Conservation (phyloP, 2,797 vertebrate genomes). For the Syndactyla subalaris region DNA sequence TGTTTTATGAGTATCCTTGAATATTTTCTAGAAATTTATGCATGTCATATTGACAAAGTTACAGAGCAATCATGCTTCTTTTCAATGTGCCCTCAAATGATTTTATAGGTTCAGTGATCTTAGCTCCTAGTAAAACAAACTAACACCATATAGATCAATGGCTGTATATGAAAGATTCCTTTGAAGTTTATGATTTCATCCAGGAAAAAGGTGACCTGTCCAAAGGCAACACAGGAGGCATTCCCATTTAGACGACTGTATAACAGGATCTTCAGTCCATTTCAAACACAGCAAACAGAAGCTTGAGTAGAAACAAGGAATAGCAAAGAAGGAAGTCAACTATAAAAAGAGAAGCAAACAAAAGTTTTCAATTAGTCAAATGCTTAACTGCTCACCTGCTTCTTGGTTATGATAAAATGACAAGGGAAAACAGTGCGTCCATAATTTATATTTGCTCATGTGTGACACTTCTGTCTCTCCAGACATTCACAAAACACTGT, state of each 20-base stretch:
- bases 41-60: background rate
- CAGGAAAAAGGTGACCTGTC: background rate
- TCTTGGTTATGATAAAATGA: background rate
- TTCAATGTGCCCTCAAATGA: background rate
- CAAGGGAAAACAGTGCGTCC: background rate
- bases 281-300: background rate
- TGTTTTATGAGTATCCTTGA: background rate
- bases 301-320: background rate
- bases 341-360: background rate
- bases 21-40: background rate
- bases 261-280: background rate
- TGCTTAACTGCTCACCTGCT: background rate
- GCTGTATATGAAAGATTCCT: background rate
- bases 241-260: background rate
- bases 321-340: conserved; percentile 2
- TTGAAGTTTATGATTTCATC: background rate
- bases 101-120: background rate
- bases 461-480: background rate
- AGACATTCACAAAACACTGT: background rate
- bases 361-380: conserved; percentile 36
- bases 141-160: background rate
- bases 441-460: background rate
- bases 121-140: background rate
- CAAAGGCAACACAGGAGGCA: background rate
- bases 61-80: background rate